These are phyloP conservation scores for Ophion slaviceki DNA, from an alignment of 2,888 invertebrate genomes.

Conservation along the genomic window DNA sequence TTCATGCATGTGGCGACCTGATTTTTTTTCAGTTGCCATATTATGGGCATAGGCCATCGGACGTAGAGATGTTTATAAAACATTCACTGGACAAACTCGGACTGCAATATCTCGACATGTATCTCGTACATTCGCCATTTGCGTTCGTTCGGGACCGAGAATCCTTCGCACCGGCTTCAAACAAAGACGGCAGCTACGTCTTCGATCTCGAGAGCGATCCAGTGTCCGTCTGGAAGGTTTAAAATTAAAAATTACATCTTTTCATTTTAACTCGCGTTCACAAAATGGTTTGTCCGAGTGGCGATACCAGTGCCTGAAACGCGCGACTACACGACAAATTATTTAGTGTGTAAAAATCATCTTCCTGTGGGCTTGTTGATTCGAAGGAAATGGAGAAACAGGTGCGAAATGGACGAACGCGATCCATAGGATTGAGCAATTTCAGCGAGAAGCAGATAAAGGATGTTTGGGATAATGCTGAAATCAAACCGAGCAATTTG, in stretches of 20 bases:
- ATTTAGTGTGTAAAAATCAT: constrained; percentile 20
- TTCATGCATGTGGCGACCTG: no score
- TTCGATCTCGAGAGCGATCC: constrained; percentile 88
- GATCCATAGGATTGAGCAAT: constrained; percentile 92
- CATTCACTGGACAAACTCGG: constrained; percentile 87
- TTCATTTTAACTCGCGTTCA: background rate
- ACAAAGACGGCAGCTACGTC: constrained; percentile 86
- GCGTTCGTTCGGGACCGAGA: constrained; percentile 86
- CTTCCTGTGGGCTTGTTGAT: constrained; percentile 47
- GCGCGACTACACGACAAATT: background rate
- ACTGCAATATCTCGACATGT: constrained; percentile 90
- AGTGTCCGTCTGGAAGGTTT: constrained; percentile 89
- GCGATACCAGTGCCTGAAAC: background rate
- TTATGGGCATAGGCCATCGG: constrained; percentile 88
- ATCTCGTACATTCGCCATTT: constrained; percentile 91
- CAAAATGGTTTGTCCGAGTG: background rate
- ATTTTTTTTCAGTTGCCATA: constrained; percentile 86
- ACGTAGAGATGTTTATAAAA: constrained; percentile 88
- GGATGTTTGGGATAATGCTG: constrained; percentile 86
- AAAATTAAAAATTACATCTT: constrained; percentile 43
- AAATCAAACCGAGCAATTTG: constrained; percentile 89
- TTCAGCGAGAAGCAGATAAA: constrained; percentile 89
- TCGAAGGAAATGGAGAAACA: constrained; percentile 89
- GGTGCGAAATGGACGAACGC: constrained; percentile 87
- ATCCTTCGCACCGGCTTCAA: constrained; percentile 85